These are phyloP conservation scores for Atractosteus spatula DNA, from an alignment of 2,113 vertebrate species.

Conservation along the genomic window DNA sequence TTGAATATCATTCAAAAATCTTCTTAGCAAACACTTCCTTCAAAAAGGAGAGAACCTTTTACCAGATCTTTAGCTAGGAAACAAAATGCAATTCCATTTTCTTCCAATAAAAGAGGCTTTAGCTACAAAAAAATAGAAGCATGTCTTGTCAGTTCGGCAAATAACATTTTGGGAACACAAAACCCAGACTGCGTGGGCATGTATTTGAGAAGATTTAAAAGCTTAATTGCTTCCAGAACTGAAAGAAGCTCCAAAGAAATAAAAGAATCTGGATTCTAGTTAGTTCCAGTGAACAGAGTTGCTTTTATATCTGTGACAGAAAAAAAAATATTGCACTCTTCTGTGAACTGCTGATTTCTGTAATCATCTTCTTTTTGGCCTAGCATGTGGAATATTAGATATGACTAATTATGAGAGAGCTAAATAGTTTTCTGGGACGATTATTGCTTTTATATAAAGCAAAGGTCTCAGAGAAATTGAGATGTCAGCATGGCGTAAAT, in stretches of 20 bases:
- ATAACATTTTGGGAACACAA: constrained; percentile 43
- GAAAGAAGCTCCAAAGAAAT: constrained; percentile 16
- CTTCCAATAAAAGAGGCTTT: constrained; percentile 43
- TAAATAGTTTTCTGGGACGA: too few relatives aligned
- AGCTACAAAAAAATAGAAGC: constrained; percentile 47
- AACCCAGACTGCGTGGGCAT: constrained; percentile 55
- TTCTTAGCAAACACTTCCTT: constrained; percentile 3
- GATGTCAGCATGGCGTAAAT: too few relatives aligned
- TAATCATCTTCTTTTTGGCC: constrained; percentile 2
- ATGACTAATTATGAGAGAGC: too few relatives aligned
- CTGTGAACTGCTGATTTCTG: constrained; percentile 10
- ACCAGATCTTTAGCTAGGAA: constrained; percentile 21
- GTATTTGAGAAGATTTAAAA: constrained; percentile 26
- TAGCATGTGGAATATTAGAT: too few relatives aligned
- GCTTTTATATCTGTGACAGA: constrained; percentile 2
- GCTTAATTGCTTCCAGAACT: constrained; percentile 65
- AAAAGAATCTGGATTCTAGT: constrained; percentile 33
- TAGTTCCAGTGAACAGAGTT: constrained; percentile 15
- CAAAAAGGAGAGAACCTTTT: constrained; percentile 17
- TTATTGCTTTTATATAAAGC: too few relatives aligned
- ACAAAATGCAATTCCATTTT: constrained; percentile 24
- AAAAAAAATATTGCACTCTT: not conserved
- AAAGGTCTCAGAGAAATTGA: too few relatives aligned
- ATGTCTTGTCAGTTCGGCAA: constrained; percentile 47
- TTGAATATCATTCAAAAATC: constrained; percentile 8